These are phyloP conservation scores for Spermophilus dauricus DNA, from an alignment of 2,113 vertebrate genomes.

Conservation along the genomic window DNA sequence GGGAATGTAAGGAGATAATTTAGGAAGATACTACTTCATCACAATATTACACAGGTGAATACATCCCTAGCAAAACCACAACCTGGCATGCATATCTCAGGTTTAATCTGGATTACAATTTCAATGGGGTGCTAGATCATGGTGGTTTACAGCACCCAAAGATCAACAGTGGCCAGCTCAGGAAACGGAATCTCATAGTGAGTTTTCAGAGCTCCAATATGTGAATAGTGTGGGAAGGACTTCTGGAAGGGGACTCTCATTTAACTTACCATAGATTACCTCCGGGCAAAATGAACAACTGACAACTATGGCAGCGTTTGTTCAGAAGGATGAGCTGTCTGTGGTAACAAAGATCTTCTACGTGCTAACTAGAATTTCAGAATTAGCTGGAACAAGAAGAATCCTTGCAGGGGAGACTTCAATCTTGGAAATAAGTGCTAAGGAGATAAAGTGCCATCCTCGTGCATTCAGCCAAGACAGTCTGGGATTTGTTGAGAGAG, in stretches of 20 bases:
- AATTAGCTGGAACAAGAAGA: not conserved
- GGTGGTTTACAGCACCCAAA: not conserved
- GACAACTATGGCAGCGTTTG: not conserved
- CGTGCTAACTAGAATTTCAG: slow-evolving; percentile 37
- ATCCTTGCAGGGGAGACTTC: slow-evolving; percentile 47
- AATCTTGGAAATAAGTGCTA: not conserved
- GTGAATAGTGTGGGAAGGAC: not conserved
- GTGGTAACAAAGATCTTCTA: not conserved
- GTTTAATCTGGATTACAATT: not conserved
- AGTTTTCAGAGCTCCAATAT: not conserved
- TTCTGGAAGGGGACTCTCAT: not conserved
- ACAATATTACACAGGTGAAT: not conserved
- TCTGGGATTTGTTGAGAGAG: slow-evolving; percentile 34
- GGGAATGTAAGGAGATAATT: not conserved
- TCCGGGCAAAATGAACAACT: not conserved
- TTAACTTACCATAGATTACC: slow-evolving; percentile 45
- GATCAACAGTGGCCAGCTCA: not conserved
- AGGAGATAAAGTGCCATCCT: slow-evolving; percentile 29
- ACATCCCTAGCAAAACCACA: not conserved
- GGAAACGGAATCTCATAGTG: not conserved
- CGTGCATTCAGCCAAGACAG: not conserved
- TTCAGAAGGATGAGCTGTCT: slow-evolving; percentile 17
- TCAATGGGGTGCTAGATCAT: not conserved
- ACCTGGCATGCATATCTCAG: not conserved
- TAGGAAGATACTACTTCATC: not conserved